phyloP scores from a whole-genome alignment of 2,888 invertebrate species.

The Epinotia demarniana region DNA sequence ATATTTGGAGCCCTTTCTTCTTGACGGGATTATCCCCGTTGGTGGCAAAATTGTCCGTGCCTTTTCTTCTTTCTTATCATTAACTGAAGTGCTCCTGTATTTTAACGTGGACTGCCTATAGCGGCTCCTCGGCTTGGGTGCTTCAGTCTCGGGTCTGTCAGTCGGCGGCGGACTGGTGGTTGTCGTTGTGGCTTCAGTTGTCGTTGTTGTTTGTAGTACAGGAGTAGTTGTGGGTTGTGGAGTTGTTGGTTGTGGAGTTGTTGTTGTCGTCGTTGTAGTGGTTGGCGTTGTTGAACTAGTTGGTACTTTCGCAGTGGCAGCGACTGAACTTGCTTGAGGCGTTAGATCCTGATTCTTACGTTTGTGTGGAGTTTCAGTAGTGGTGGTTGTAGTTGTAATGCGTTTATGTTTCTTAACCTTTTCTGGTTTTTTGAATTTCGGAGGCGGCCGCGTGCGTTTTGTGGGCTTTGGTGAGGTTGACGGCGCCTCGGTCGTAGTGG shows the following conservation, averaged over 20 bases:
- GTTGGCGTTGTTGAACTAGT: conserved; percentile 55
- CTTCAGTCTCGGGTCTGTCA: not conserved
- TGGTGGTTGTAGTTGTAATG: conserved; percentile 61
- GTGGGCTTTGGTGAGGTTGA: conserved; percentile 61
- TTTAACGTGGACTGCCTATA: conserved; percentile 76
- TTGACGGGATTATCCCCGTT: conserved; percentile 54
- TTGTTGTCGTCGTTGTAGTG: conserved; percentile 46
- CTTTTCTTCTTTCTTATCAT: conserved; percentile 73
- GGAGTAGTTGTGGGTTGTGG: conserved; percentile 54
- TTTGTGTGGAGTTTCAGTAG: conserved; percentile 50
- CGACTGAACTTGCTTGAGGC: conserved; percentile 71
- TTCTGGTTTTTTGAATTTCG: conserved; percentile 67
- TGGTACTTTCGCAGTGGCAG: conserved; percentile 57
- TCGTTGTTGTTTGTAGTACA: conserved; percentile 48
- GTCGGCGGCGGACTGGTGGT: conserved; percentile 47
- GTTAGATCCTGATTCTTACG: conserved; percentile 67
- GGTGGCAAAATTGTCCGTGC: conserved; percentile 52
- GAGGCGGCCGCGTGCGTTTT: conserved; percentile 75
- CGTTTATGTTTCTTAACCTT: conserved; percentile 76
- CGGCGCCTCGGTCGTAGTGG: conserved; percentile 54
- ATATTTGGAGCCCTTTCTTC: conserved; percentile 78
- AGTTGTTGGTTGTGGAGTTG: conserved; percentile 51
- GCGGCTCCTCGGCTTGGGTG: conserved; percentile 66
- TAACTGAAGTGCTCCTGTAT: conserved; percentile 77
- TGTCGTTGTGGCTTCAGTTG: conserved; percentile 52